Evolutionary conservation across 1,140 invertebrate species (phyloP), one percentile per base, ranked within the genome.

Genomic region (Ceratina japonica): DNA sequence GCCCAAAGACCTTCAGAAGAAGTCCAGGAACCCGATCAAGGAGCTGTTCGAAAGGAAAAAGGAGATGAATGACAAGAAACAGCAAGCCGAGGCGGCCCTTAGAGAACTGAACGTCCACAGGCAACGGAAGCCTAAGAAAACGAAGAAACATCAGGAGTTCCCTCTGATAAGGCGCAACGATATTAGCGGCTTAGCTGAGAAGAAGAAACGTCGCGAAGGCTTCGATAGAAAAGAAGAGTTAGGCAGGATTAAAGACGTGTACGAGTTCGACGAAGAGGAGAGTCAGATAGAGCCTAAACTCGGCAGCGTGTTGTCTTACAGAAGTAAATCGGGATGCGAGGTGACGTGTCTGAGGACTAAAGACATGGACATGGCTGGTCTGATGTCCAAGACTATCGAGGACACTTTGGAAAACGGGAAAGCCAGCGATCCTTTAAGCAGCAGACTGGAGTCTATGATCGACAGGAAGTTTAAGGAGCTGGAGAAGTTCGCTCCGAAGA

Each of bases 191-290:
- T 37, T 92, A 31, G 76, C 78, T 0, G 91, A 92, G 27, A 89
- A 86, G 56, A 93, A 92, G 31, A 92, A 91, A 61, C 87, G 91
- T 10, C 86, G 87, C 0, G 89, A 89, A 0, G 82, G n/a, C 2
- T 79, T 85, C 0, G 84, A 85, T 1, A 70, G 77, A 0, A 91
- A 86, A 52, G 83, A 80, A 61, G 89, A 86, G 20, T 74, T 79
- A 15, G 78, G 82, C 4, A 87, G 83, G 22, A 84, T 90, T 8
- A 93, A 93, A 44, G 91, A 93, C 13, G 74, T 92, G 0, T 93
- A 93, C 24, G 92, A 93, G 49, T 93, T 93, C 44, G 91, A 92
- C 16, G 92, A 93, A 0, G 92, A 93, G 10, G 91, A 92, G 18
- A 92, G 89, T 68, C 88, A 88, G 58, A 80, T 81, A 7, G 88